phyloP scores from a whole-genome alignment of 1,140 invertebrate species.

The Drosophila pseudoobscura region DNA sequence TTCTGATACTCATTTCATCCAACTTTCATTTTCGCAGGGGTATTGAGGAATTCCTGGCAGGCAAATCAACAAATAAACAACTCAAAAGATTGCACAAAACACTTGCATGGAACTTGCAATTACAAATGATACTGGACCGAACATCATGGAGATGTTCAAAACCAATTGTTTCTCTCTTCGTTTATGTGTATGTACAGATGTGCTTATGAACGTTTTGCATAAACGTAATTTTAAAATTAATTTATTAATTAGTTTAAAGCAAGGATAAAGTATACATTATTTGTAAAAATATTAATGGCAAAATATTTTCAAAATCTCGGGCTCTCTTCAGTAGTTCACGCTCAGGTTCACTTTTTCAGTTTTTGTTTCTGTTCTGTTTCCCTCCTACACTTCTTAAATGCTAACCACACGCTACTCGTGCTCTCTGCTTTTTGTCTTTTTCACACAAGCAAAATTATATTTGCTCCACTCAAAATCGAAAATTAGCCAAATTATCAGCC shows the following conservation, averaged over 20 bases:
- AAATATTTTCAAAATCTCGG: slow-evolving; percentile 8
- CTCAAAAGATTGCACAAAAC: no score
- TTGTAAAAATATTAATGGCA: slow-evolving; percentile 48
- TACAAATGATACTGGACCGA: no score
- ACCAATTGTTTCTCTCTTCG: not conserved
- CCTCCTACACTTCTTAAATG: slow-evolving; percentile 38
- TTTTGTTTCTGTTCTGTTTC: not conserved
- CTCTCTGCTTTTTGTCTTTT: slow-evolving; percentile 26
- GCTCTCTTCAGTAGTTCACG: not conserved
- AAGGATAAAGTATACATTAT: slow-evolving; percentile 42
- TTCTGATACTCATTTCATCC: slow-evolving; percentile 1
- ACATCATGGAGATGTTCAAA: not conserved
- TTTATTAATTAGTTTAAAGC: slow-evolving; percentile 47
- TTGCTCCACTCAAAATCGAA: slow-evolving; percentile 14
- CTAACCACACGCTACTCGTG: slow-evolving; percentile 18
- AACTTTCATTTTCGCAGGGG: no score
- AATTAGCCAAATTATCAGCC: slow-evolving; percentile 14
- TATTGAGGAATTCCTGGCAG: no score
- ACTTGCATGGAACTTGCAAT: no score
- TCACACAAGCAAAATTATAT: slow-evolving; percentile 7
- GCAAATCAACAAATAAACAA: no score
- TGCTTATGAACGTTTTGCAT: not conserved
- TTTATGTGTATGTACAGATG: no score
- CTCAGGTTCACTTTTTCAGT: slow-evolving; percentile 4
- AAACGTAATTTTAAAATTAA: slow-evolving; percentile 10